These are phyloP conservation scores for Diabrotica undecimpunctata DNA, from an alignment of 1,140 invertebrate species.

Conservation along the genomic window DNA sequence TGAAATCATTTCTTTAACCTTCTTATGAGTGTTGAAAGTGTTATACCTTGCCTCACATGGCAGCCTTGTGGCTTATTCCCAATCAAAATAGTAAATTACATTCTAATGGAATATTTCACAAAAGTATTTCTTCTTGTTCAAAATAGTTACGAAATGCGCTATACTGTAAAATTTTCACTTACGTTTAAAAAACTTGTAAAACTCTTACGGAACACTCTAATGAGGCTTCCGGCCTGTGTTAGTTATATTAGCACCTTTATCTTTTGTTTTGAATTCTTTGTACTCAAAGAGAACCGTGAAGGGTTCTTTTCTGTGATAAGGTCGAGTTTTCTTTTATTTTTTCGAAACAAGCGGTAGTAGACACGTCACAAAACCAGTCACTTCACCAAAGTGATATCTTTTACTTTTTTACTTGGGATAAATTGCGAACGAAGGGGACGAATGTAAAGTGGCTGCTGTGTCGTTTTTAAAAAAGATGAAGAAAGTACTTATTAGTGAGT, in stretches of 20 bases:
- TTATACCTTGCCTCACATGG: too few relatives aligned
- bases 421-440: constrained; percentile 8
- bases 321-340: constrained; percentile 12
- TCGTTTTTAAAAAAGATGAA: constrained; percentile 3
- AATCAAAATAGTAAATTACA: too few relatives aligned
- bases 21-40: too few relatives aligned
- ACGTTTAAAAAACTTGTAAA: too few relatives aligned
- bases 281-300: constrained; percentile 6
- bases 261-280: constrained; percentile 22
- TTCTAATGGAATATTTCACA: too few relatives aligned
- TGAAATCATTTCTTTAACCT: too few relatives aligned
- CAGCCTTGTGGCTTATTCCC: too few relatives aligned
- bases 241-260: constrained; percentile 22
- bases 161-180: too few relatives aligned
- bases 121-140: too few relatives aligned
- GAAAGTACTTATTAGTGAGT: not conserved
- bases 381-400: constrained; percentile 19
- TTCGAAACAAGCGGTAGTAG: constrained; percentile 3
- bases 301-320: constrained; percentile 16
- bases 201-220: not conserved
- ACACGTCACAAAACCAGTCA: constrained; percentile 9
- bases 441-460: constrained; percentile 12
- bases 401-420: constrained; percentile 10
- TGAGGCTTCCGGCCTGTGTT: constrained; percentile 20
- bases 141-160: too few relatives aligned